Conservation (phyloP, 2,888 invertebrate genomes). For the Nymphalis polychloros region DNA sequence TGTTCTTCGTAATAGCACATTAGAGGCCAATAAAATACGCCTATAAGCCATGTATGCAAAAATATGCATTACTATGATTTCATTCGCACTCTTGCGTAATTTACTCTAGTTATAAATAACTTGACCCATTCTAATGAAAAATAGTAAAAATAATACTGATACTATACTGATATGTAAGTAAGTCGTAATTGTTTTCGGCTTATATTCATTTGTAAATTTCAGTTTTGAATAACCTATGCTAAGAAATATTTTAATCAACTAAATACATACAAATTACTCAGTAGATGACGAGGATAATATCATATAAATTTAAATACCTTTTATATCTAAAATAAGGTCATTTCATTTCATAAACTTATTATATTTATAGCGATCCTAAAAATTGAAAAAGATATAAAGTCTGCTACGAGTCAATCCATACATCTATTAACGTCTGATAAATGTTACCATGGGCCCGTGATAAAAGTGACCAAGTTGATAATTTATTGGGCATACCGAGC, state of each 20-base stretch:
- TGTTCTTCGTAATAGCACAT: background rate
- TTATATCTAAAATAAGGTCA: background rate
- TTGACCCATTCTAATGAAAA: no score
- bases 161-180: no score
- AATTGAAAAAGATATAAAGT: conserved; percentile 23
- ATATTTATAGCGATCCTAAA: conserved; percentile 19
- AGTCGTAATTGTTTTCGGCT: no score
- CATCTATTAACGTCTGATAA: conserved; percentile 62
- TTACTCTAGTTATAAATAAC: no score
- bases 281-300: background rate
- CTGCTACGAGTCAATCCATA: conserved; percentile 50
- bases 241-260: no score
- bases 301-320: background rate
- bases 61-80: background rate
- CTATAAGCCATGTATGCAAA: background rate
- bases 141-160: no score
- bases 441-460: conserved; percentile 72
- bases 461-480: conserved; percentile 80
- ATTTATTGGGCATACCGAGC: conserved; percentile 79
- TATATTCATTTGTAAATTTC: no score
- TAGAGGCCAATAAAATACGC: background rate
- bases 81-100: no score
- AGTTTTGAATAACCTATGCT: no score
- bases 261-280: no score
- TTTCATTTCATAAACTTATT: conserved; percentile 8